These are phyloP conservation scores for Entomobrya multifasciata DNA, from an alignment of 2,888 invertebrate species.

Conservation along the genomic window DNA sequence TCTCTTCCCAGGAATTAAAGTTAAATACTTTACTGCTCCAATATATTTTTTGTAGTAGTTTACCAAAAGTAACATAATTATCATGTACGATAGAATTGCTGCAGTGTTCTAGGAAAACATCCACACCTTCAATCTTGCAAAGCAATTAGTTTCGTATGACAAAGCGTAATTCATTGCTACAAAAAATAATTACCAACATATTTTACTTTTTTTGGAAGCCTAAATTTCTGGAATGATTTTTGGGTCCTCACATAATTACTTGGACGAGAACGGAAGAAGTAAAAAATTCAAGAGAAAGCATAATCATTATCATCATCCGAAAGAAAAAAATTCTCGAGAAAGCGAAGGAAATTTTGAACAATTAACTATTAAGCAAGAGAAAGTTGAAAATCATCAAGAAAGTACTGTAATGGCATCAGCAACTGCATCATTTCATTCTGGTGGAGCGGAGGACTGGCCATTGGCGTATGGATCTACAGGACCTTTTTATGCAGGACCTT, in stretches of 20 bases:
- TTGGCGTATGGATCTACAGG: constrained; percentile 57
- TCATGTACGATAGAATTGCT: constrained; percentile 69
- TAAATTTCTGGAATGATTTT: constrained; percentile 65
- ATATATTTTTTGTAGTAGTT: not conserved
- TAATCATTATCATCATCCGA: not conserved
- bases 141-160: constrained; percentile 71
- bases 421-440: constrained; percentile 57
- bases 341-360: not conserved
- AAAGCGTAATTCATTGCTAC: not conserved
- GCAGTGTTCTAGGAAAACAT: not conserved
- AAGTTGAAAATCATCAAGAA: not conserved
- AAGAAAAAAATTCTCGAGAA: too few species aligned
- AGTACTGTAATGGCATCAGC: constrained; percentile 51
- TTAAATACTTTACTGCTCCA: not conserved
- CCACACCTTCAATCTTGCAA: too few species aligned
- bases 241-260: constrained; percentile 51
- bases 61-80: too few species aligned
- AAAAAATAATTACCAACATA: not conserved
- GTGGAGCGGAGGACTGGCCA: constrained; percentile 62
- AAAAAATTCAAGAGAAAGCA: constrained; percentile 33
- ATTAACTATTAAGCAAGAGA: not conserved
- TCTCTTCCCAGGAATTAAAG: not conserved
- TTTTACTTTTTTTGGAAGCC: not conserved
- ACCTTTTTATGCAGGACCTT: constrained; percentile 62
- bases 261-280: constrained; percentile 22